Percentiles rank a stretch among this genome's conserved stretches.
Evolutionary conservation across 1,140 invertebrate genomes (phyloP).

Genomic region (Ceratosolen fusciceps): DNA sequence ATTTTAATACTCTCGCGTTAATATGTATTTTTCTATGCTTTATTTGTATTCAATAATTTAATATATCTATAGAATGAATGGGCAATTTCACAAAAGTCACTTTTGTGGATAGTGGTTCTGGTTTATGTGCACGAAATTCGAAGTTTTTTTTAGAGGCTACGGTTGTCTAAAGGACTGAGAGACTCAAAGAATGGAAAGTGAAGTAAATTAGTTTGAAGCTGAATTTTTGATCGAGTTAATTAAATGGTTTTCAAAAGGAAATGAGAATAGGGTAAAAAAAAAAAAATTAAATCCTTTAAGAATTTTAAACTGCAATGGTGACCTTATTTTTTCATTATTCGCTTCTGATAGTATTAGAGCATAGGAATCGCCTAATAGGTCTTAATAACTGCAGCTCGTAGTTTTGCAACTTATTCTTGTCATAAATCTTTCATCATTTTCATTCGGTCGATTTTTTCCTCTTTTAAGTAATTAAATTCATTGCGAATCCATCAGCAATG

Average conservation of each 20-base stretch:
- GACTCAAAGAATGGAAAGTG: not conserved
- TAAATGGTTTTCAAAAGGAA: slow-evolving; percentile 21
- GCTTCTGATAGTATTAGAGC: not conserved
- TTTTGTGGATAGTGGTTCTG: not conserved
- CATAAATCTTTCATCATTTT: not conserved
- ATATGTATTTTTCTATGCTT: not conserved
- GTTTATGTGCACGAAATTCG: not conserved
- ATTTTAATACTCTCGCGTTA: too few species aligned
- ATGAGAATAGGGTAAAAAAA: not conserved
- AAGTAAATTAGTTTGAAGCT: slow-evolving; percentile 1
- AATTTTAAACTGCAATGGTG: not conserved
- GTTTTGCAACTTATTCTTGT: not conserved
- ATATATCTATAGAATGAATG: not conserved
- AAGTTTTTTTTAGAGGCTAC: slow-evolving; percentile 6
- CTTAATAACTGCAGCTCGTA: not conserved
- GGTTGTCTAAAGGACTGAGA: not conserved
- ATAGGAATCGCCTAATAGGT: not conserved
- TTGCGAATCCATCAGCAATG: not conserved
- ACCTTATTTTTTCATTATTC: not conserved
- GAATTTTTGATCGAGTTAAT: slow-evolving; percentile 21
- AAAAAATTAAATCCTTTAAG: not conserved
- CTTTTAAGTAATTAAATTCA: not conserved
- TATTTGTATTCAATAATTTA: not conserved
- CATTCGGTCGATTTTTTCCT: not conserved
- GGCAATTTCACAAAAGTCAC: not conserved